Conservation (phyloP, 1,140 invertebrate genomes). For the Lepidostoma basale region DNA sequence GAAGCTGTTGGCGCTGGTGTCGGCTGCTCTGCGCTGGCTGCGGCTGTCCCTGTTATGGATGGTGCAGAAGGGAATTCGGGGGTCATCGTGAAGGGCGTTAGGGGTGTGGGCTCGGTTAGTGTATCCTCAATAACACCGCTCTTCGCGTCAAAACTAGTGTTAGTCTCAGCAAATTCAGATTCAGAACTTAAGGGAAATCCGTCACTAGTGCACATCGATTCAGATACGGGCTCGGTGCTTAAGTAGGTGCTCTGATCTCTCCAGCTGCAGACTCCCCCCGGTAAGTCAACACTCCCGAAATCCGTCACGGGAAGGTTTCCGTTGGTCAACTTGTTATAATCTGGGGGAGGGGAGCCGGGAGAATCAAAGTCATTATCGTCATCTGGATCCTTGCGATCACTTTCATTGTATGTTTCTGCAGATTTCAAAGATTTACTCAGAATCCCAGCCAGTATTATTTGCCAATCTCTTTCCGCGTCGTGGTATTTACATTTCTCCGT, state of each 20-base stretch:
- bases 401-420: constrained; percentile 52
- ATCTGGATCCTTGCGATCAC: constrained; percentile 64
- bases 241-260: constrained; percentile 83
- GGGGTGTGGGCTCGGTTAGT: constrained; percentile 18
- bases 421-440: constrained; percentile 51
- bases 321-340: constrained; percentile 33
- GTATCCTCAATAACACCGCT: constrained; percentile 19
- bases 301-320: constrained; percentile 62
- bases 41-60: constrained; percentile 36
- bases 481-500: constrained; percentile 65
- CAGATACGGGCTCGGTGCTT: constrained; percentile 58
- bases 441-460: constrained; percentile 57
- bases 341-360: constrained; percentile 58
- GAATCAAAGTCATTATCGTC: constrained; percentile 64
- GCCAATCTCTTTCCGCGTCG: constrained; percentile 67
- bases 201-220: not conserved
- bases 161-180: constrained; percentile 9
- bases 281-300: constrained; percentile 73
- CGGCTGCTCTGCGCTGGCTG: constrained; percentile 22
- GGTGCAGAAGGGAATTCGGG: constrained; percentile 34
- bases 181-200: not conserved
- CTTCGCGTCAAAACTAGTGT: not conserved
- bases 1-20: constrained; percentile 12
- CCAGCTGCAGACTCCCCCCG: constrained; percentile 81
- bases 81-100: constrained; percentile 9